These are phyloP conservation scores for Eupithecia subfuscata DNA, from an alignment of 2,888 invertebrate genomes.

Conservation along the genomic window DNA sequence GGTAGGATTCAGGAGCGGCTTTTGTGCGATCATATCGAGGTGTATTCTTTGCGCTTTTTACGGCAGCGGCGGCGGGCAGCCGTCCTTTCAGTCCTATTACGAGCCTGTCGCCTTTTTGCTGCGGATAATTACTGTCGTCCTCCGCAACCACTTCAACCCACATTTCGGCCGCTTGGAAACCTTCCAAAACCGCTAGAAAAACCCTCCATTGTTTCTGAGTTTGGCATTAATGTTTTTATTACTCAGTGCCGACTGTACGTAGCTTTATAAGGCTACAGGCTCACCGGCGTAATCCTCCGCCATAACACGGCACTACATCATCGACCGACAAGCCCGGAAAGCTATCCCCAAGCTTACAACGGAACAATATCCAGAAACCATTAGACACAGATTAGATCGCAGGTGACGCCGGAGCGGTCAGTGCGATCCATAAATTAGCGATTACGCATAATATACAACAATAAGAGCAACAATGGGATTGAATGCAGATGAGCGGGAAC, in stretches of 20 bases:
- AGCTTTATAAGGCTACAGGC: constrained; percentile 10
- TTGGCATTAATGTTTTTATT: constrained; percentile 31
- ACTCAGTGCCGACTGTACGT: constrained; percentile 23
- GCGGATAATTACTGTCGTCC: constrained; percentile 75
- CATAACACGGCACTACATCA: constrained; percentile 32
- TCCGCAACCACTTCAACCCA: constrained; percentile 51
- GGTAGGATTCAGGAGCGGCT: constrained; percentile 82
- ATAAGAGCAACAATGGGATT: constrained; percentile 83
- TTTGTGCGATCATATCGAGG: constrained; percentile 85
- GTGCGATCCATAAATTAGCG: constrained; percentile 79
- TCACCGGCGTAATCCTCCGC: constrained; percentile 30
- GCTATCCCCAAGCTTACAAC: constrained; percentile 27
- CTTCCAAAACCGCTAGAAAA: constrained; percentile 39
- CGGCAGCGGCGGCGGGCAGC: constrained; percentile 68
- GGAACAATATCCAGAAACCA: constrained; percentile 40
- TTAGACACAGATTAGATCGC: constrained; percentile 60
- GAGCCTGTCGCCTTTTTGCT: constrained; percentile 78
- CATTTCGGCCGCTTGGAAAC: constrained; percentile 50
- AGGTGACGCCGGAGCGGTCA: constrained; percentile 61
- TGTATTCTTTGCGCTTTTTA: constrained; percentile 84
- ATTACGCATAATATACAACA: constrained; percentile 78
- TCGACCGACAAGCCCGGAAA: constrained; percentile 25
- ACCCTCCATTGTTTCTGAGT: constrained; percentile 32
- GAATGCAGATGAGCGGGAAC: constrained; percentile 79
- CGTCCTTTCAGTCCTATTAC: constrained; percentile 77